phyloP scores from a whole-genome alignment of 2,113 vertebrate species.

The Corythaeola cristata region DNA sequence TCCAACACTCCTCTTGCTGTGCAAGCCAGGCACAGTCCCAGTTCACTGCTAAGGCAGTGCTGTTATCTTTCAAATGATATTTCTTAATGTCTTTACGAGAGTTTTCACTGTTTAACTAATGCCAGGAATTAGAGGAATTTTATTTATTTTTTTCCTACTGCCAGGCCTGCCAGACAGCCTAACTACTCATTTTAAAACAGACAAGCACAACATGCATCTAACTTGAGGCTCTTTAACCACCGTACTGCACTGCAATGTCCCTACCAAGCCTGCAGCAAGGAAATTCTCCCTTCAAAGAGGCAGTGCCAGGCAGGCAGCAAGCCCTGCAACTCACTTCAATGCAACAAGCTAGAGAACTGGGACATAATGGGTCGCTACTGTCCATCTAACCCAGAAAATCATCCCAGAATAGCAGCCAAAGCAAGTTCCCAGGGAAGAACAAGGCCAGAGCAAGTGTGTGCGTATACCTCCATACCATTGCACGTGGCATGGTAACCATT shows the following conservation, averaged over 20 bases:
- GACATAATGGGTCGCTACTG: neutral
- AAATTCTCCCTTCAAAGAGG: neutral
- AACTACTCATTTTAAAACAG: neutral
- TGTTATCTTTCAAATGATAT: neutral
- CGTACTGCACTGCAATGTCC: fast-evolving
- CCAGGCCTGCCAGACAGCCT: neutral
- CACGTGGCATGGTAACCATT: neutral
- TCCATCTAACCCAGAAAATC: neutral
- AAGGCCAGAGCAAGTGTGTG: fast-evolving
- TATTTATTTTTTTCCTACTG: neutral
- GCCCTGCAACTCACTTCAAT: neutral
- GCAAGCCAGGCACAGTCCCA: neutral
- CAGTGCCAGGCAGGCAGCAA: neutral
- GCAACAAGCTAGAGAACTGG: neutral
- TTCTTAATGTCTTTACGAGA: neutral
- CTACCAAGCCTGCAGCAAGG: neutral
- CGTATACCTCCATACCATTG: neutral
- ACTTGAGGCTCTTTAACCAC: neutral
- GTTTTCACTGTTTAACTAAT: neutral
- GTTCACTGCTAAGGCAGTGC: neutral
- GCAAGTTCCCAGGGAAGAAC: neutral
- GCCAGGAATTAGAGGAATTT: neutral
- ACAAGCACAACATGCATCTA: neutral
- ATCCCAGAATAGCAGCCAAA: neutral
- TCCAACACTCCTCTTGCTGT: fast-evolving